These are phyloP conservation scores for Pterocles gutturalis DNA, from an alignment of 2,113 vertebrate species.

Conservation along the genomic window DNA sequence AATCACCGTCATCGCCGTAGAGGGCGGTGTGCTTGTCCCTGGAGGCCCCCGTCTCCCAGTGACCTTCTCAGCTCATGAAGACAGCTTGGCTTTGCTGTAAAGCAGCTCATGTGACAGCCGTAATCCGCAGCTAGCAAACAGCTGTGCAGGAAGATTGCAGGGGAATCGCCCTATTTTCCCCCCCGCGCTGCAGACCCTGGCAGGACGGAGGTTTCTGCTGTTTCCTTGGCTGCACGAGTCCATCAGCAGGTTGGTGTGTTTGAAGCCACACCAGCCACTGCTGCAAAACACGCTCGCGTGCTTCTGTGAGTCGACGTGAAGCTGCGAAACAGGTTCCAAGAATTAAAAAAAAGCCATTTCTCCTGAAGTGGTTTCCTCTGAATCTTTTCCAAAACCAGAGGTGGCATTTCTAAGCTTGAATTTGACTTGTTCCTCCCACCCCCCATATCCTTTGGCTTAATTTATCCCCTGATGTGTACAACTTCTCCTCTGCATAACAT, in stretches of 20 bases:
- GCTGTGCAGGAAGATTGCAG: slow-evolving; percentile 67
- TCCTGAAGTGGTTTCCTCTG: neutral
- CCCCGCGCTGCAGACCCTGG: slow-evolving; percentile 18
- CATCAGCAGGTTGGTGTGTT: neutral
- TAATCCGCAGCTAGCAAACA: slow-evolving; percentile 80
- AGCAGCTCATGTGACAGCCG: slow-evolving; percentile 80
- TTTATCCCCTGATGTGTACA: neutral
- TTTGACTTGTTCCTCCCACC: neutral
- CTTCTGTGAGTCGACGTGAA: neutral
- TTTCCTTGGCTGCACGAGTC: neutral
- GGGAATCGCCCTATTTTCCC: slow-evolving; percentile 84
- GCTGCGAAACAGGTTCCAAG: neutral
- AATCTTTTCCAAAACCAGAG: neutral
- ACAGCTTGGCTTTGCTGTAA: slow-evolving; percentile 84
- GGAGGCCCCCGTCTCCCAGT: slow-evolving; percentile 58
- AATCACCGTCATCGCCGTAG: neutral
- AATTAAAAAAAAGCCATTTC: neutral
- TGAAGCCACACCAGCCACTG: neutral
- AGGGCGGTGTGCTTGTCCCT: neutral
- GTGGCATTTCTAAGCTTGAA: neutral
- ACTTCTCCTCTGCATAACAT: neutral
- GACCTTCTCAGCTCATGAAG: slow-evolving; percentile 79
- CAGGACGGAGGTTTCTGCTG: neutral
- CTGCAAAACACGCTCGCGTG: neutral
- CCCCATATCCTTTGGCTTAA: neutral